Percentiles rank a stretch among this genome's conserved stretches.
These are phyloP conservation scores for Mastomys natalensis DNA, from an alignment of 2,113 vertebrate species.

Conservation along the genomic window DNA sequence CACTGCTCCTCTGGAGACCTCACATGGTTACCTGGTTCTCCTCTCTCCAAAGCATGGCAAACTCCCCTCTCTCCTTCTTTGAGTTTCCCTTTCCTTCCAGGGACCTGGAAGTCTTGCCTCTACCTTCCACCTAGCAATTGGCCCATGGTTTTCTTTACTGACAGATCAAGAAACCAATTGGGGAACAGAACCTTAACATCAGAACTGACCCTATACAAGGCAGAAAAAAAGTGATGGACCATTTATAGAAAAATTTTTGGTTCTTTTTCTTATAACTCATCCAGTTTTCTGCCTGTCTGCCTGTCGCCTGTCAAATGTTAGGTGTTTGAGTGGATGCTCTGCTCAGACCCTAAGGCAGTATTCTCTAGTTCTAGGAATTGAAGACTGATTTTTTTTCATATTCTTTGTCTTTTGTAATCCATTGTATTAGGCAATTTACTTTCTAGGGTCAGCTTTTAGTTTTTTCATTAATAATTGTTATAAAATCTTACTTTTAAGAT, in stretches of 20 bases:
- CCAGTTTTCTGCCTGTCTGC: neutral
- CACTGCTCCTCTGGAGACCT: too few relatives aligned
- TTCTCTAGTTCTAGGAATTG: neutral
- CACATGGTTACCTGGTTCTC: too few relatives aligned
- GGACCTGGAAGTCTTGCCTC: too few relatives aligned
- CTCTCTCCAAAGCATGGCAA: too few relatives aligned
- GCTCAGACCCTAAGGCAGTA: neutral
- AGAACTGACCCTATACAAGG: neutral
- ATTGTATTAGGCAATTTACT: slow-evolving; percentile 1
- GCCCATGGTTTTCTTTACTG: too few relatives aligned
- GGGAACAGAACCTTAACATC: too few relatives aligned
- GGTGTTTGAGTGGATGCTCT: neutral
- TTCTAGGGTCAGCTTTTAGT: slow-evolving; percentile 40
- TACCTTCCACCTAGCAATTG: too few relatives aligned
- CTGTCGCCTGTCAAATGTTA: neutral
- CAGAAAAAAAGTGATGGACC: neutral
- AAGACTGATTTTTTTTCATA: neutral
- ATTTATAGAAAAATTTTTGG: neutral
- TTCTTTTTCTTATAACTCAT: neutral
- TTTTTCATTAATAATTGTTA: slow-evolving; percentile 53
- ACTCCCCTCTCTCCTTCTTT: too few relatives aligned
- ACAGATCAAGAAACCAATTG: too few relatives aligned
- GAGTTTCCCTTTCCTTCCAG: too few relatives aligned
- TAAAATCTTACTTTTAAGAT: slow-evolving; percentile 6
- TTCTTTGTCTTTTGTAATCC: slow-evolving; percentile 29